Evolutionary conservation across 1,140 invertebrate genomes (phyloP).

Genomic region (Mizuhopecten yessoensis): DNA sequence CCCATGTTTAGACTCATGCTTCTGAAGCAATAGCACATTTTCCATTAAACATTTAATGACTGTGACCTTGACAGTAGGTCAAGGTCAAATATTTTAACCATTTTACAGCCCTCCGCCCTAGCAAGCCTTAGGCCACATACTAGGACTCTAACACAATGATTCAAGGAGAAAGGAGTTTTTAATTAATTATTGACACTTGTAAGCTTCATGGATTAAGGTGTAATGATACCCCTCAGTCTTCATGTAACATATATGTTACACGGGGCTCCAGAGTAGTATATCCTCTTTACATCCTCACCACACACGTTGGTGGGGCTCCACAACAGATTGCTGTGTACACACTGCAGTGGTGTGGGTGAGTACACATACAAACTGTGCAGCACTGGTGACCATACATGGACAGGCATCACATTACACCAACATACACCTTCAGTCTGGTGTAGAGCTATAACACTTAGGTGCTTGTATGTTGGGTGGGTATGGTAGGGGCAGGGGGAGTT

Average conservation of each 20-base stretch:
- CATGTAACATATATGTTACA: no score
- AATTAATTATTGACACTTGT: no score
- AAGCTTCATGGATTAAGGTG: no score
- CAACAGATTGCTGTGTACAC: not conserved
- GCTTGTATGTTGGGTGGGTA: no score
- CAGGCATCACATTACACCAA: not conserved
- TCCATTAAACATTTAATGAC: no score
- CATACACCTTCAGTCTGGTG: not conserved
- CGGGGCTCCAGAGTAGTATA: not conserved
- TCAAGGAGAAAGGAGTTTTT: no score
- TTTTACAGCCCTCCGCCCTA: not conserved
- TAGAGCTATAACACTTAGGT: no score
- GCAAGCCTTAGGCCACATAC: no score
- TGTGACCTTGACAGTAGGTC: not conserved
- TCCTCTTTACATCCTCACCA: not conserved
- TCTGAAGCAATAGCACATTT: no score
- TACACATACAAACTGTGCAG: not conserved
- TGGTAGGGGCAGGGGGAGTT: no score
- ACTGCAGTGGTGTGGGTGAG: not conserved
- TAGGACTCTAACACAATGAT: no score
- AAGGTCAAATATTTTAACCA: not conserved
- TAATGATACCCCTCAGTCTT: not conserved
- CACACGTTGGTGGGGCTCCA: not conserved
- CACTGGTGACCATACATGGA: slow-evolving; percentile 9
- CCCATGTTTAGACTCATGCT: no score